A percentile compares a stretch with the other conserved stretches of the same genome.
phyloP scores from a whole-genome alignment of 2,888 invertebrate genomes.

The Neria commutata region DNA sequence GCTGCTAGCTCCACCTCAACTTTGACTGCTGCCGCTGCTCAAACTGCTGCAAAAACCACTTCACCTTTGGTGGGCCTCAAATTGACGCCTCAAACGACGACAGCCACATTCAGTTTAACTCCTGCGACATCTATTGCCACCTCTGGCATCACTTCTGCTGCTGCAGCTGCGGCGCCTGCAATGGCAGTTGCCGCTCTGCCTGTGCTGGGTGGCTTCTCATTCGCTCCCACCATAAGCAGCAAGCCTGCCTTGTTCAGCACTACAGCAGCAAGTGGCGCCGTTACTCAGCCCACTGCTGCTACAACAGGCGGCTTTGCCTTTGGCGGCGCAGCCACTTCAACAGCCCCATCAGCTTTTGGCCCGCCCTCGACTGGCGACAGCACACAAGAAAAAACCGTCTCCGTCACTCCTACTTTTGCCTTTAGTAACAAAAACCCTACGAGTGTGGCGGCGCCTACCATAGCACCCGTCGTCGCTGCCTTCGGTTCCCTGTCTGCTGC shows the following conservation, averaged over 20 bases:
- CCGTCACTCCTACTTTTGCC: background rate
- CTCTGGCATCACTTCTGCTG: background rate
- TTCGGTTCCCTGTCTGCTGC: background rate
- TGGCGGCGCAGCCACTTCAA: constrained; percentile 7
- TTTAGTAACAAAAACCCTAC: background rate
- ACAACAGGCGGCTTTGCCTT: constrained; percentile 15
- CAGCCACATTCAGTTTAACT: no score
- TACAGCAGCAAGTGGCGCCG: background rate
- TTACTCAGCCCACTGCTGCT: constrained; percentile 13
- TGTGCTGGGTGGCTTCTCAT: constrained; percentile 24
- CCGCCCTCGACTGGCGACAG: background rate
- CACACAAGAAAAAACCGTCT: no score
- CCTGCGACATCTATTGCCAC: background rate
- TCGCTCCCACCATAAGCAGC: constrained; percentile 3
- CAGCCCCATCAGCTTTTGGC: background rate
- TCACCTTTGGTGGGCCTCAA: constrained; percentile 33
- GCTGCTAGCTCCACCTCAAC: constrained; percentile 1
- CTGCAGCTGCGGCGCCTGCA: constrained; percentile 1
- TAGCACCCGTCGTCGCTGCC: background rate
- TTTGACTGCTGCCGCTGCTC: background rate
- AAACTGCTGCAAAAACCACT: background rate
- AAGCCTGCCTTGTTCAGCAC: constrained; percentile 7
- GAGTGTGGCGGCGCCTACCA: background rate
- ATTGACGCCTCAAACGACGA: constrained; percentile 21
- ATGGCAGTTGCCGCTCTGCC: background rate